A percentile compares a stretch with the other conserved stretches of the same genome.
phyloP scores from a whole-genome alignment of 2,888 invertebrate genomes.

The Mesoligia furuncula region DNA sequence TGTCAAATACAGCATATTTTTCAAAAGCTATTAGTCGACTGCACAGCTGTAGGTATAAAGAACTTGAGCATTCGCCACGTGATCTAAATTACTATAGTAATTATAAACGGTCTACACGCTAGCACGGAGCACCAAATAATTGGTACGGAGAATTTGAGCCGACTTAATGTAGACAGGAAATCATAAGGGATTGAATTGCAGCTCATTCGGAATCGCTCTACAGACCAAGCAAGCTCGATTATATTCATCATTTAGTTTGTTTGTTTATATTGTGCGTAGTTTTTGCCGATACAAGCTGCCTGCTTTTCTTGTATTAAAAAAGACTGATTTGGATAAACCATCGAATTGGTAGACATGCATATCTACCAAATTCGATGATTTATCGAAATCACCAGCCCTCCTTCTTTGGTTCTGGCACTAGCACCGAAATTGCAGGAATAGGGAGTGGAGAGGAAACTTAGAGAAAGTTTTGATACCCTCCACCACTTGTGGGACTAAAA shows the following conservation, averaged over 20 bases:
- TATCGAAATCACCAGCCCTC: background rate
- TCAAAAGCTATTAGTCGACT: background rate
- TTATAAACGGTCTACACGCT: conserved; percentile 39
- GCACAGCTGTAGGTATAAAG: background rate
- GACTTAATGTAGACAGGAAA: conserved; percentile 71
- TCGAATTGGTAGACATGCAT: background rate
- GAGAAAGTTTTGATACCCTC: background rate
- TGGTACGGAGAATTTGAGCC: conserved; percentile 66
- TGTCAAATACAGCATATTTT: conserved; percentile 17
- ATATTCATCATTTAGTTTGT: conserved; percentile 43
- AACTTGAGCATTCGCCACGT: conserved; percentile 13
- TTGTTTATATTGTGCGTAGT: conserved; percentile 13
- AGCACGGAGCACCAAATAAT: conserved; percentile 56
- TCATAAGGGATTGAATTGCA: conserved; percentile 71
- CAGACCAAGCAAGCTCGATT: conserved; percentile 20
- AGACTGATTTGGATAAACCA: background rate
- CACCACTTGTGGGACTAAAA: background rate
- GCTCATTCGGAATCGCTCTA: conserved; percentile 43
- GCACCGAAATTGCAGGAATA: background rate
- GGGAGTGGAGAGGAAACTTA: background rate
- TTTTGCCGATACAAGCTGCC: background rate
- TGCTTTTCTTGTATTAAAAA: background rate
- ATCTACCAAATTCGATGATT: too few relatives aligned
- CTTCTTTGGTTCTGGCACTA: background rate
- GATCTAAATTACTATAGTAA: conserved; percentile 46